Evolutionary conservation across 1,140 invertebrate genomes (phyloP), one percentile per base, ranked within the genome.

Genomic region (Cotesia chilonis): DNA sequence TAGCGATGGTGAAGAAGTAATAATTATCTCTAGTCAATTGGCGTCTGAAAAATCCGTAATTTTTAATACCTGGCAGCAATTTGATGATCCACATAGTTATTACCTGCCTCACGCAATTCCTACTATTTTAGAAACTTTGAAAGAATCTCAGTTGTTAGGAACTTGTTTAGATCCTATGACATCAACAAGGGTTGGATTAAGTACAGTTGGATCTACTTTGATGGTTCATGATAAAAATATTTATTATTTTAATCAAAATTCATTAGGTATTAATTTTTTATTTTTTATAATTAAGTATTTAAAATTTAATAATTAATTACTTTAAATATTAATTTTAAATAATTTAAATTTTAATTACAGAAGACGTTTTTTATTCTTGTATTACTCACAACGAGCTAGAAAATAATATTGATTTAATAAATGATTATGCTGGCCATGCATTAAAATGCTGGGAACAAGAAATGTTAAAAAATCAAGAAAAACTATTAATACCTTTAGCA

Each of bases 331-430:
- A 6, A 59, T 54, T 36, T 28, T 65, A 28, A 28, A 28, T 28
- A 28, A 28, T 47, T 47, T 47, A 9, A 9, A 9, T 73, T 68
- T 37, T 37, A 59, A 71, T 78, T 72, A 14, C 41, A 84, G 84
- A 82, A 38, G 85, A 87, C 67, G 75, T 87, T 71, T 87, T 82
- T 79, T 86, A 87, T 80, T 84, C 85, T 60, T 80, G 82, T 37
- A 76, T 86, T 61, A 82, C 81, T 51, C 75, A 87, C 52, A 74
- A 81, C 38, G 71, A 70, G 17, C 4, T 35, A 12, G 51, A 83
- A n/a, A 70, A 80, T 10, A 71, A 70, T n/a, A 76, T 79, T 76
- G 83, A 81, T 10, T 47, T 63, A 1, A 72, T 81, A 17, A 85
- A 86, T 73, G 61, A 28, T 28, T 77, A 76, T 71, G 75, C 83